Evolutionary conservation across 2,888 invertebrate species (phyloP), one percentile per base, ranked within the genome.

Genomic region (Periphyllus acericola): DNA sequence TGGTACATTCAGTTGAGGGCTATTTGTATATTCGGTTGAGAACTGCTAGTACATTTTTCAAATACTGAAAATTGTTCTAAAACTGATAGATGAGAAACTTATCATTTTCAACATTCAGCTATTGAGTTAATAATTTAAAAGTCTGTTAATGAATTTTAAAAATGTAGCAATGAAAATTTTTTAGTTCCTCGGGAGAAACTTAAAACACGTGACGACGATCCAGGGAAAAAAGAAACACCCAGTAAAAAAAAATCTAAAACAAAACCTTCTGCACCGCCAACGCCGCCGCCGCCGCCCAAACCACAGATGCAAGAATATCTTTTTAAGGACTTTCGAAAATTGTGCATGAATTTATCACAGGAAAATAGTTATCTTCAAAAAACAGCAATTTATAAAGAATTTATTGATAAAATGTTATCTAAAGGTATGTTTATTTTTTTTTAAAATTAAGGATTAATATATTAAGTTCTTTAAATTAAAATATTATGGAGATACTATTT

Each of bases 311-410:
- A 84, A 36, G 87, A 89, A 40, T 88, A 88, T 6, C 60, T 52
- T 55, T 87, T 86, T 74, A 94, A 94, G 89, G 96, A 97, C 90
- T 98, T 98, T 91, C 93, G 95, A 86, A 92, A 93, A 72, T 91
- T 98, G 29, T 97, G 97, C 91, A 94, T 95, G 85, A 94, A 95
- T 90, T 94, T 98, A 89, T 94, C 96, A 0, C 94, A 93, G 85
- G 95, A 95, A 72, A 94, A 94, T 90, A 95, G 96, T 89, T 97
- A 98, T 91, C 94, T 94, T 52, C 95, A 94, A 36, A 98, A 98
- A 92, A 96, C 96, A 0, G 94, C 94, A 36, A 93, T 94, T 85
- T 92, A 97, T 0, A 94, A 94, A 90, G 92, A 93, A 85, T 94
- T 95, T 90, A 94, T 97, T 80, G 93, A 92, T 3, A 93, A 94